phyloP scores from a whole-genome alignment of 2,888 invertebrate genomes.

The Abrostola triplasia region DNA sequence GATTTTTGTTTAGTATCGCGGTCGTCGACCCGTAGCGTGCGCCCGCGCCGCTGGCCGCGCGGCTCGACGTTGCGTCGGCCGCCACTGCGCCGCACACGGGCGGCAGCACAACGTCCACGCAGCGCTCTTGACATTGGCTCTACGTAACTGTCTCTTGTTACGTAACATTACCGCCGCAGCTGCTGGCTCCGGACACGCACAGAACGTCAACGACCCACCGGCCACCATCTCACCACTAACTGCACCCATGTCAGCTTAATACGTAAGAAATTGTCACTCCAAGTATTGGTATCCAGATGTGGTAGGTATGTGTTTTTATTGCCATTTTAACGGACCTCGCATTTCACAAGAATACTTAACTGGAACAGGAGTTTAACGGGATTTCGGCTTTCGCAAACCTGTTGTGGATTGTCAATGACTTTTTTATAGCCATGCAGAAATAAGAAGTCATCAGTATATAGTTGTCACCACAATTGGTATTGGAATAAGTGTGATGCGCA shows the following conservation, averaged over 20 bases:
- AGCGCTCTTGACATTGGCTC: constrained; percentile 84
- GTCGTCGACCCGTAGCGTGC: constrained; percentile 66
- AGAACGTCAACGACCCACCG: constrained; percentile 54
- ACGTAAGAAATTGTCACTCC: constrained; percentile 48
- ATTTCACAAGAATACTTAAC: constrained; percentile 53
- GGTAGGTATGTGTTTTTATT: constrained; percentile 56
- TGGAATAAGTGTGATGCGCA: not conserved
- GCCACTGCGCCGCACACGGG: constrained; percentile 26
- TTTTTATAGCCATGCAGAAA: constrained; percentile 12
- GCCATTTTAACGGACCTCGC: constrained; percentile 57
- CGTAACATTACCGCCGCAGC: constrained; percentile 59
- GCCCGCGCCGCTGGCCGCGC: constrained; percentile 10
- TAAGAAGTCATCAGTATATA: constrained; percentile 2
- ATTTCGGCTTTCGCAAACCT: constrained; percentile 53
- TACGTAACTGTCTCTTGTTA: constrained; percentile 73
- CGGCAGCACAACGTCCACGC: constrained; percentile 58
- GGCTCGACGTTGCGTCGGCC: constrained; percentile 16
- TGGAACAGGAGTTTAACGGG: constrained; percentile 64
- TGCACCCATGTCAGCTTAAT: constrained; percentile 54
- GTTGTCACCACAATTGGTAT: constrained; percentile 9
- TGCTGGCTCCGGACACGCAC: constrained; percentile 45
- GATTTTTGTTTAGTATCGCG: constrained; percentile 71
- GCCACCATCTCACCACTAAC: constrained; percentile 52
- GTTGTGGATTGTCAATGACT: constrained; percentile 46
- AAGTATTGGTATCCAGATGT: constrained; percentile 40